Conservation (phyloP, 2,888 invertebrate genomes). For the Patella caerulea region DNA sequence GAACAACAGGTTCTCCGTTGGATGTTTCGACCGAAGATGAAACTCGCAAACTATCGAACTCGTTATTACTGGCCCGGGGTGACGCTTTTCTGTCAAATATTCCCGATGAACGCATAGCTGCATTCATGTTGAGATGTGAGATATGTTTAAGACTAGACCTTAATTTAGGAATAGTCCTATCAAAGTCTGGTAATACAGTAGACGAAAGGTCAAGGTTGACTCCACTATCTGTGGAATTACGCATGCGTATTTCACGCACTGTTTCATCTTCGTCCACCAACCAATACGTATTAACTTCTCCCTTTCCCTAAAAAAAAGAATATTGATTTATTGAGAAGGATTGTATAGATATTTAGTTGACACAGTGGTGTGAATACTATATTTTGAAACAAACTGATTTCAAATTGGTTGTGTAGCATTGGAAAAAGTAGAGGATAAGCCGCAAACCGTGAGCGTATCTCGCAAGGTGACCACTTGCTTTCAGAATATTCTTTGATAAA, state of each 20-base stretch:
- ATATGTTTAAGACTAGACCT: background rate
- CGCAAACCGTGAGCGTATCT: too few species aligned
- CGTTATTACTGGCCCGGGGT: background rate
- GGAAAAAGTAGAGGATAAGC: too few species aligned
- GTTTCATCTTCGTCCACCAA: conserved; percentile 40
- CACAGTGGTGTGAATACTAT: too few species aligned
- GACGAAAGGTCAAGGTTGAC: conserved; percentile 26
- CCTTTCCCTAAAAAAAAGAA: conserved; percentile 63
- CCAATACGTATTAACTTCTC: conserved; percentile 68
- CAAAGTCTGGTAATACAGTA: conserved; percentile 8
- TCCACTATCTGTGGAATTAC: conserved; percentile 34
- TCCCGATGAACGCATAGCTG: conserved; percentile 22
- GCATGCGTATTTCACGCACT: conserved; percentile 26
- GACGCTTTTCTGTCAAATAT: background rate
- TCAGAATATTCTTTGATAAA: too few species aligned
- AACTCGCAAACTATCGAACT: background rate
- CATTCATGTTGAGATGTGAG: conserved; percentile 23
- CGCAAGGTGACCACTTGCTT: too few species aligned
- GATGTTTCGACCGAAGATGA: background rate
- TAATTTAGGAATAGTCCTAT: background rate
- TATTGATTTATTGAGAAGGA: background rate
- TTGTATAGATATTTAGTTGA: background rate
- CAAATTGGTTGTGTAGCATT: too few species aligned
- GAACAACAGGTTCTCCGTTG: background rate
- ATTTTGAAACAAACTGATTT: too few species aligned